phyloP scores from a whole-genome alignment of 1,140 invertebrate species.

The Ruditapes philippinarum region DNA sequence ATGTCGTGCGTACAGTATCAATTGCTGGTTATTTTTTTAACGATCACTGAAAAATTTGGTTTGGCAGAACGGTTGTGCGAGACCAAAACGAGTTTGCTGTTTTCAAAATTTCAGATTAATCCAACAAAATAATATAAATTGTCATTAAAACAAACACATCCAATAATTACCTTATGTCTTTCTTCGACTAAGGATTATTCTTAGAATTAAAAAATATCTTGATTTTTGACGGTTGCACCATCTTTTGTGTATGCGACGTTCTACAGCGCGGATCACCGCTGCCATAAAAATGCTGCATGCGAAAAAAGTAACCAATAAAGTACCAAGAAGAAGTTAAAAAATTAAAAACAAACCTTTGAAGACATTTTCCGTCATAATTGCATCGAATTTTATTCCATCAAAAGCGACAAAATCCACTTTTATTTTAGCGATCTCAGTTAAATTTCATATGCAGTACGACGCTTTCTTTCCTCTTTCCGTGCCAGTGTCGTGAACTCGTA shows the following conservation, averaged over 20 bases:
- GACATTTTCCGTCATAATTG: conserved; percentile 74
- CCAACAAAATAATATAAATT: no score
- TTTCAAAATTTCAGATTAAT: no score
- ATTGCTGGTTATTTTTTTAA: neutral
- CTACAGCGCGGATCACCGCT: conserved; percentile 39
- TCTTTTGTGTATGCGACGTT: conserved; percentile 12
- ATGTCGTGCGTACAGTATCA: neutral
- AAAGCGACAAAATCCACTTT: conserved; percentile 19
- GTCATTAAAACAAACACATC: no score
- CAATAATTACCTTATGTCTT: no score
- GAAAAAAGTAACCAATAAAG: conserved; percentile 7
- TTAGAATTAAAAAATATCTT: no score
- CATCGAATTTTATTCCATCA: conserved; percentile 20
- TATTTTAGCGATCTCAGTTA: conserved; percentile 24
- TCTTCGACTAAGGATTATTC: no score
- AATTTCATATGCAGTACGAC: conserved; percentile 66
- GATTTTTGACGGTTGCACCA: conserved; percentile 32
- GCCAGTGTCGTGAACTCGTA: conserved; percentile 70
- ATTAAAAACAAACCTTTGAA: conserved; percentile 74
- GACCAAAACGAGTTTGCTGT: no score
- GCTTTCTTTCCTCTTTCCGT: conserved; percentile 68
- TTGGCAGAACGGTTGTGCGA: no score
- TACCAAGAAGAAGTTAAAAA: conserved; percentile 4
- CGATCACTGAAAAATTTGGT: neutral
- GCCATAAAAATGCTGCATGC: conserved; percentile 68